These are phyloP conservation scores for Scaptodrosophila latifasciaeformis DNA, from an alignment of 2,888 invertebrate genomes.

Conservation along the genomic window DNA sequence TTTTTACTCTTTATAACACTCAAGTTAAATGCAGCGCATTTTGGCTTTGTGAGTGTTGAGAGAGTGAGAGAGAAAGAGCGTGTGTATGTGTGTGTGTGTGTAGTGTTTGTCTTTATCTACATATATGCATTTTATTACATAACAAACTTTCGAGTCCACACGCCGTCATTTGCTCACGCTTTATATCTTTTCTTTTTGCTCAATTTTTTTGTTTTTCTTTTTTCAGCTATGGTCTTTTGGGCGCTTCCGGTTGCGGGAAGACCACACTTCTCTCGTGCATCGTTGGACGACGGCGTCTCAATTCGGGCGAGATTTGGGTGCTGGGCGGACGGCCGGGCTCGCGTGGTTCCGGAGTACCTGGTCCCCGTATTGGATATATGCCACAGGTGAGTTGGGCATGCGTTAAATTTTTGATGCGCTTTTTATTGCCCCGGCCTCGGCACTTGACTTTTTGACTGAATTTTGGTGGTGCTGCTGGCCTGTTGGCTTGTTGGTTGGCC, in stretches of 20 bases:
- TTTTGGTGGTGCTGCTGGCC: constrained; percentile 34
- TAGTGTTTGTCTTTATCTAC: constrained; percentile 20
- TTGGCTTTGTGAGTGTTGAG: no score
- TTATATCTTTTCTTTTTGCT: constrained; percentile 5
- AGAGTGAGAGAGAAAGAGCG: no score
- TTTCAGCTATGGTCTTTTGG: constrained; percentile 88
- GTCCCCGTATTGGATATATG: constrained; percentile 93
- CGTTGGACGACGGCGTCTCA: constrained; percentile 86
- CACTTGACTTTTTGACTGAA: constrained; percentile 35
- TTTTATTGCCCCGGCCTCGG: constrained; percentile 1
- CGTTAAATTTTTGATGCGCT: constrained; percentile 50
- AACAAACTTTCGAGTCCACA: constrained; percentile 16
- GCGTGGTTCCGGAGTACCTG: constrained; percentile 89
- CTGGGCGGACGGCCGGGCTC: constrained; percentile 89
- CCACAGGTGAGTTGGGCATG: constrained; percentile 80
- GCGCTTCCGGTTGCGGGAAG: constrained; percentile 94
- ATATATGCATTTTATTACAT: constrained; percentile 42
- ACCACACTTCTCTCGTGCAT: constrained; percentile 91
- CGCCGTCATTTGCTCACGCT: neutral
- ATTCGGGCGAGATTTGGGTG: constrained; percentile 89
- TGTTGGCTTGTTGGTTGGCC: constrained; percentile 10
- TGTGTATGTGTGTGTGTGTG: no score
- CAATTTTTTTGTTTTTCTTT: constrained; percentile 21
- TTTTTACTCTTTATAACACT: constrained; percentile 26
- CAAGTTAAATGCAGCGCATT: constrained; percentile 37